These are phyloP conservation scores for Dasyprocta punctata DNA, from an alignment of 2,113 vertebrate species.

Conservation along the genomic window DNA sequence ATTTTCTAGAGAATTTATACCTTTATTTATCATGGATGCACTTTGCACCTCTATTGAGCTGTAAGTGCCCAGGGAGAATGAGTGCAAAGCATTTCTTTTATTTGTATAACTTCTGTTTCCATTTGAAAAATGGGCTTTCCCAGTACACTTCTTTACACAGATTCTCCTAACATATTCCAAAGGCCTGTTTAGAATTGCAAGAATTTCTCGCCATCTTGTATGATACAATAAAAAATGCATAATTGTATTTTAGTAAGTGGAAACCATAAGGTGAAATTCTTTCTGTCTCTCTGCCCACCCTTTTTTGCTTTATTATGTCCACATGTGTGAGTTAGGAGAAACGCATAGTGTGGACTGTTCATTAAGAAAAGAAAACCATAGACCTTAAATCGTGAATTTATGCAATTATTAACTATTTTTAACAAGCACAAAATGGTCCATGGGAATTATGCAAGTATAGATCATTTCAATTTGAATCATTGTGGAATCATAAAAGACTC, in stretches of 20 bases:
- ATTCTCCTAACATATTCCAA: neutral
- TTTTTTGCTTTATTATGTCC: slow-evolving; percentile 80
- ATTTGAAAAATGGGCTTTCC: neutral
- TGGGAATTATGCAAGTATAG: slow-evolving; percentile 87
- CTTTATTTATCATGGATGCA: neutral
- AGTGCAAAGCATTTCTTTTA: neutral
- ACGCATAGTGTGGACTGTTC: slow-evolving; percentile 75
- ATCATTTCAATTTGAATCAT: slow-evolving; percentile 90
- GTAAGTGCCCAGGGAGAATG: neutral
- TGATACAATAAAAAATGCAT: neutral
- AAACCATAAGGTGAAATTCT: slow-evolving; percentile 53
- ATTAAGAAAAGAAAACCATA: slow-evolving; percentile 84
- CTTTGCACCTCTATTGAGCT: neutral
- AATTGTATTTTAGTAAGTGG: slow-evolving; percentile 52
- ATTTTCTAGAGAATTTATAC: neutral
- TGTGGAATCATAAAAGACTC: slow-evolving; percentile 88
- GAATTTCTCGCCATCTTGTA: neutral
- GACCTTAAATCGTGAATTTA: slow-evolving; percentile 86
- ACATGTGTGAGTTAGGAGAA: slow-evolving; percentile 74
- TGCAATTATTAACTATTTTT: slow-evolving; percentile 89
- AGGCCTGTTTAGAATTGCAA: neutral
- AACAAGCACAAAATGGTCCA: slow-evolving; percentile 87
- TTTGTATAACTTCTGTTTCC: neutral
- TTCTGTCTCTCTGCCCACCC: neutral
- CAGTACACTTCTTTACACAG: neutral